Base-by-base conservation (phyloP, 2,888 invertebrate genomes). In the Mallateleia sp. region DNA sequence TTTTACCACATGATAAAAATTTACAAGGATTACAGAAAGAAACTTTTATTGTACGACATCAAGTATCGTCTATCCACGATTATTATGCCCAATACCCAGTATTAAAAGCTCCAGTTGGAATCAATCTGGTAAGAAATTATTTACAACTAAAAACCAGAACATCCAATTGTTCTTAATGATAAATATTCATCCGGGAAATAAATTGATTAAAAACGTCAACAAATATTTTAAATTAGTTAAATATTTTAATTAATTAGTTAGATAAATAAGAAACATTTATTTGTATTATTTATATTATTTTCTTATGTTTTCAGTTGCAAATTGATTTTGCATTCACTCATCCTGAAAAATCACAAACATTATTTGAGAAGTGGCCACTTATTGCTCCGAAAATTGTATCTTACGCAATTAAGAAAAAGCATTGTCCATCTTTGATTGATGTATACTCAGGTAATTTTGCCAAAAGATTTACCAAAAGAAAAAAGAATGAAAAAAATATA, bases 11-110 rank as follows among this genome's bases (percentile, higher is more conserved):
- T 8, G 58, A 72, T 22, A 56, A 77, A 25, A n/a, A 56, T 15
- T 24, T 54, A n/a, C 14, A 28, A 14, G 20, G 14, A 14, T 58
- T 66, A 28, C 66, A 66, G 77, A 32, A 9, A 34, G 52, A 66
- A 45, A 77, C 77, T 20, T 15, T 38, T 8, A 25, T 14, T 2
- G 66, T 66, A 25, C 28, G 77, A 15, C 11, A 77, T 66, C 24
- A 28, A 32, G n/a, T 45, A 7, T n/a, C 5, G 14, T 42, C 66
- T 4, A 77, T 77, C 20, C 0, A 15, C 4, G 66, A 77, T 3
- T 77, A 77, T 42, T 66, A 45, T 47, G 45, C 52, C 2, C 20
- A 66, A 18, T 77, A 66, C 22, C 54, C 54, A 22, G 34, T 77
- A 5, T 58, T 77, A 34, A 28, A 45, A 32, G 28, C 66, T 14